Percentiles rank a stretch among this genome's conserved stretches.
These are phyloP conservation scores for Hoplostethus mediterraneus DNA, from an alignment of 2,797 vertebrate species.

Conservation along the genomic window DNA sequence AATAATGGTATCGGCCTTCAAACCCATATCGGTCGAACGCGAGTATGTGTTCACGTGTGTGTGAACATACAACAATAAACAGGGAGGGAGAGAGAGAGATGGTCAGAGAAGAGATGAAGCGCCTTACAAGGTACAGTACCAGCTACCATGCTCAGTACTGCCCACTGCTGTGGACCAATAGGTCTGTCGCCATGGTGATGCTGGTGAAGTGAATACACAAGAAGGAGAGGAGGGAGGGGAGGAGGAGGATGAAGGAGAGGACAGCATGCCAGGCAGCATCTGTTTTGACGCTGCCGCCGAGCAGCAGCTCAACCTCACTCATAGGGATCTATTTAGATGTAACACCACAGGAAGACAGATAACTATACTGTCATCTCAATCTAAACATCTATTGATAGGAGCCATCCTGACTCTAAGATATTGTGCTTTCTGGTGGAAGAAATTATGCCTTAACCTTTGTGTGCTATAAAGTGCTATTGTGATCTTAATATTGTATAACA, in stretches of 20 bases:
- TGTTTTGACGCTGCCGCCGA: conserved; percentile 58
- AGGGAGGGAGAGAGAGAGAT: background rate
- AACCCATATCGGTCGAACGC: too few species aligned
- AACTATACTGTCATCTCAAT: background rate
- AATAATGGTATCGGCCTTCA: too few species aligned
- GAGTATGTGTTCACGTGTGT: background rate
- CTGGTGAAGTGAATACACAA: conserved; percentile 55
- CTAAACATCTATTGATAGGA: too few species aligned
- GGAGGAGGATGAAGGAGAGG: background rate
- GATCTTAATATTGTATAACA: too few species aligned
- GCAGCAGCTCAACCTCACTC: conserved; percentile 31
- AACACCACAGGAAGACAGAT: conserved; percentile 2
- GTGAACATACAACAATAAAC: background rate
- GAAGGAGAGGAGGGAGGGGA: conserved; percentile 30
- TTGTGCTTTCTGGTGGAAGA: too few species aligned
- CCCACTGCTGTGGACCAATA: conserved; percentile 63
- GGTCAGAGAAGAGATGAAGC: background rate
- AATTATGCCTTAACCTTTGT: too few species aligned
- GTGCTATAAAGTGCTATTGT: too few species aligned
- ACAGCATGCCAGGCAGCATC: conserved; percentile 37
- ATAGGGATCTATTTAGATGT: background rate
- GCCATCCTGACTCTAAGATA: too few species aligned
- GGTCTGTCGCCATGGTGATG: conserved; percentile 80
- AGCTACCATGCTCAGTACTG: conserved; percentile 23
- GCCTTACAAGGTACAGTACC: conserved; percentile 5